phyloP scores from a whole-genome alignment of 2,113 vertebrate species.

The Syrrhaptes paradoxus region DNA sequence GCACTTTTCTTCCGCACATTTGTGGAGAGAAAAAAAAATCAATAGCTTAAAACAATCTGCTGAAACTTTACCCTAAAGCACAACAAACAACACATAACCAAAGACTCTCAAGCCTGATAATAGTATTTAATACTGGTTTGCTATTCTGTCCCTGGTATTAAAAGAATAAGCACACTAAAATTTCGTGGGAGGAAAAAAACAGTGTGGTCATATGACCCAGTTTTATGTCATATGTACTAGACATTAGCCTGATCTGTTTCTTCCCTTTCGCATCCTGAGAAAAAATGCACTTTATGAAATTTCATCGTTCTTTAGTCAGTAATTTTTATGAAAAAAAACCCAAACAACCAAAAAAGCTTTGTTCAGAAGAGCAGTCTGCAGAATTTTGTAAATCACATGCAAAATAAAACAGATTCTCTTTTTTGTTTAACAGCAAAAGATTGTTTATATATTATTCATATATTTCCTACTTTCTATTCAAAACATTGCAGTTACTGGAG shows the following conservation, averaged over 20 bases:
- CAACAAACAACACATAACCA: neutral
- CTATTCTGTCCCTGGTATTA: neutral
- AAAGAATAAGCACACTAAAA: neutral
- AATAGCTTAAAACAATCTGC: neutral
- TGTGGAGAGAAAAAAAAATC: neutral
- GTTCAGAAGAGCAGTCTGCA: neutral
- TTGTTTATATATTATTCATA: neutral
- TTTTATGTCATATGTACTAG: neutral
- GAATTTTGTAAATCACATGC: neutral
- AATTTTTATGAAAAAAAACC: neutral
- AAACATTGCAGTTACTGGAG: neutral
- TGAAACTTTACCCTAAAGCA: neutral
- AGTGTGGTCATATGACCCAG: neutral
- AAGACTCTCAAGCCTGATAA: neutral
- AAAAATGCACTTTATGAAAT: neutral
- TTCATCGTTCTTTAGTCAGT: neutral
- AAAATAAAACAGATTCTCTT: neutral
- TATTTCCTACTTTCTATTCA: neutral
- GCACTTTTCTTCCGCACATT: neutral
- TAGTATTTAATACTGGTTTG: neutral
- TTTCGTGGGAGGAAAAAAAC: rapidly evolving
- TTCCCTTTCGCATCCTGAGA: neutral
- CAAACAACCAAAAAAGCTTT: neutral
- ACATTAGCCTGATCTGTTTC: neutral
- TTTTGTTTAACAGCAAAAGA: neutral